Conservation (phyloP, 2,888 invertebrate species). For the Andrena marginata region DNA sequence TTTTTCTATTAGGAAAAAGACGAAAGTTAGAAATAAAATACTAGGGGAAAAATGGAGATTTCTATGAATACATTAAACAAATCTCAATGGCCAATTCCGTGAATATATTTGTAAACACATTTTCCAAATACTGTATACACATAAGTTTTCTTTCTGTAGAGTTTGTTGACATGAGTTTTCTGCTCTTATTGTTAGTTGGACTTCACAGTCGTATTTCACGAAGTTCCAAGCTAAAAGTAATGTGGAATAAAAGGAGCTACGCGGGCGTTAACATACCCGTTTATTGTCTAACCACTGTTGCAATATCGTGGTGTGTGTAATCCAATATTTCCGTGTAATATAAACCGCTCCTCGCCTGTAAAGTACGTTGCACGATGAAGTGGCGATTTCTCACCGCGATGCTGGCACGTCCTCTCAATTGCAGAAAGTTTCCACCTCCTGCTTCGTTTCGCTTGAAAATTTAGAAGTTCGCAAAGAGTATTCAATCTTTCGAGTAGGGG, state of each 20-base stretch:
- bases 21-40: too few relatives aligned
- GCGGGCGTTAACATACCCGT: slow-evolving; percentile 48
- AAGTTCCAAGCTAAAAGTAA: not conserved
- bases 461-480: not conserved
- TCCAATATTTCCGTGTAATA: slow-evolving; percentile 82
- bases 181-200: not conserved
- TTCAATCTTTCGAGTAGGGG: too few relatives aligned
- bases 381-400: slow-evolving; percentile 44
- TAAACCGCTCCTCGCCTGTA: slow-evolving; percentile 63
- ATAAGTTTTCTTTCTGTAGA: too few relatives aligned
- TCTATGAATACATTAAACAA: too few relatives aligned
- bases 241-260: slow-evolving; percentile 36
- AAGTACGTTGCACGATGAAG: slow-evolving; percentile 42
- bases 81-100: too few relatives aligned
- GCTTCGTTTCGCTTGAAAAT: not conserved
- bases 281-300: slow-evolving; percentile 55
- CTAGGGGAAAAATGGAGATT: too few relatives aligned
- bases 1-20: too few relatives aligned
- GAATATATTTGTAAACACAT: too few relatives aligned
- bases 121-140: too few relatives aligned
- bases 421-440: slow-evolving; percentile 13
- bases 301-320: slow-evolving; percentile 71
- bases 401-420: slow-evolving; percentile 39
- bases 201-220: slow-evolving; percentile 16
- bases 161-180: not conserved